Evolutionary conservation across 2,888 invertebrate species (phyloP).

Genomic region (Rhagonycha fulva): DNA sequence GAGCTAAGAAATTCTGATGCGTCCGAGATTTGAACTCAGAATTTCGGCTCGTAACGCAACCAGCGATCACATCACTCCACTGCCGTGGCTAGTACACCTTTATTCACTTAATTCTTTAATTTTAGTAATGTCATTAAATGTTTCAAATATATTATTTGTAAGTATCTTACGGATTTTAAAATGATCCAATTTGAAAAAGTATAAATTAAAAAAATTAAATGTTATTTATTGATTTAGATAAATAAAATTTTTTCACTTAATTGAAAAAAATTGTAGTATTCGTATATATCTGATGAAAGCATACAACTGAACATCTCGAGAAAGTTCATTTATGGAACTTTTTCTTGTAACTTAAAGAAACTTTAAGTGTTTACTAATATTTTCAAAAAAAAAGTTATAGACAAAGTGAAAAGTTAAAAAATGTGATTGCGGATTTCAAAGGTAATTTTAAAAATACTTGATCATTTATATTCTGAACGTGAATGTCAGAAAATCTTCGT

Average conservation of each 20-base stretch:
- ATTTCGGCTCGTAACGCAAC: too few species aligned
- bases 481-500: slow-evolving; percentile 40
- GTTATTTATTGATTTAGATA: neutral
- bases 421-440: slow-evolving; percentile 6
- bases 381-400: neutral
- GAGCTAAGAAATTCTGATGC: too few species aligned
- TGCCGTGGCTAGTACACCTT: too few species aligned
- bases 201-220: neutral
- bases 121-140: neutral
- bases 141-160: neutral
- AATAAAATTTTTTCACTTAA: neutral
- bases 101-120: neutral
- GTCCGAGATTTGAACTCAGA: too few species aligned
- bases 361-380: neutral
- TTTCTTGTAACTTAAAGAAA: neutral
- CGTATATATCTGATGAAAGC: neutral
- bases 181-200: neutral
- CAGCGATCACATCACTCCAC: too few species aligned
- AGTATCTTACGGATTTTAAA: neutral
- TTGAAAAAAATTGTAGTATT: neutral
- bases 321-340: neutral
- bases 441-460: slow-evolving; percentile 39
- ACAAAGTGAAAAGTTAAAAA: slow-evolving; percentile 1
- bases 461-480: slow-evolving; percentile 41
- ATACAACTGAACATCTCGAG: neutral